phyloP scores from a whole-genome alignment of 1,140 invertebrate species.

The Drosophila persimilis region DNA sequence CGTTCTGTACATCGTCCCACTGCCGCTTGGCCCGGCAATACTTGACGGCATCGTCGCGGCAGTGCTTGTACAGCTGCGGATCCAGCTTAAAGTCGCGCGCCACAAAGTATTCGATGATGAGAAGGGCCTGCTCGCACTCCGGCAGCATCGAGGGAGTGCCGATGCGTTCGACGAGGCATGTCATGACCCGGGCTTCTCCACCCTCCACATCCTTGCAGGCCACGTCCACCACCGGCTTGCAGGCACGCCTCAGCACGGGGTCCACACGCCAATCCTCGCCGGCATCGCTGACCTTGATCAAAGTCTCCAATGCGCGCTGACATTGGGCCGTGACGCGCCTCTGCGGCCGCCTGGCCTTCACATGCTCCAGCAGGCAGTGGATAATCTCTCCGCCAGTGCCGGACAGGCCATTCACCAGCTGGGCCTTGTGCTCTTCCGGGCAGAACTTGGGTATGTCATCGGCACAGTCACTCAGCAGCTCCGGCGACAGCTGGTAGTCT shows the following conservation, averaged over 20 bases:
- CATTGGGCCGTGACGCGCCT: conserved; percentile 87
- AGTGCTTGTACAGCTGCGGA: conserved; percentile 92
- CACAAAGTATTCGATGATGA: conserved; percentile 99
- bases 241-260: conserved; percentile 93
- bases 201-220: conserved; percentile 88
- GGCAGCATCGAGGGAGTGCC: conserved; percentile 93
- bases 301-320: conserved; percentile 88
- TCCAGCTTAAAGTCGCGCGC: conserved; percentile 97
- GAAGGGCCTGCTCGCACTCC: conserved; percentile 94
- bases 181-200: conserved; percentile 92
- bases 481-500: conserved; percentile 89
- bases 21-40: conserved; percentile 91
- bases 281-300: conserved; percentile 92
- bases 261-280: conserved; percentile 96
- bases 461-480: conserved; percentile 94
- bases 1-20: conserved; percentile 88
- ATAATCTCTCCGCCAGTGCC: conserved; percentile 90
- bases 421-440: conserved; percentile 86
- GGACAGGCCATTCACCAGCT: conserved; percentile 84
- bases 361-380: conserved; percentile 97
- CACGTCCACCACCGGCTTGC: conserved; percentile 91
- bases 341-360: conserved; percentile 86
- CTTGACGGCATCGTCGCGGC: conserved; percentile 92
- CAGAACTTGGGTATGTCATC: conserved; percentile 92
- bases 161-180: conserved; percentile 96